These are phyloP conservation scores for Rhinatrema bivittatum DNA, from an alignment of 2,797 vertebrate genomes.

Conservation along the genomic window DNA sequence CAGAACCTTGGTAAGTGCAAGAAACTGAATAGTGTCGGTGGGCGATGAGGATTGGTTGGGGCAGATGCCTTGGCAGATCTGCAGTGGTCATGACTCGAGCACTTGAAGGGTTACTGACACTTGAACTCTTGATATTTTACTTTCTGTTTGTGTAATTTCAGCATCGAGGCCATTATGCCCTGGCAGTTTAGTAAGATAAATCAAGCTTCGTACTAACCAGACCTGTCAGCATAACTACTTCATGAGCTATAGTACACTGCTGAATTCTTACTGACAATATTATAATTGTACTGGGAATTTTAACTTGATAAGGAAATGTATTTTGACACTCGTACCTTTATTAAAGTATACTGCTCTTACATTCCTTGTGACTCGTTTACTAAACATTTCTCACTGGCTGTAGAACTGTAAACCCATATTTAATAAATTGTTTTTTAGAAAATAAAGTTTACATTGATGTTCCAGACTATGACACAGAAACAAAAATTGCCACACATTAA, in stretches of 20 bases:
- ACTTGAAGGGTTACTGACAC: conserved; percentile 63
- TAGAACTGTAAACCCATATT: conserved; percentile 32
- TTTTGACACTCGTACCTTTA: conserved; percentile 97
- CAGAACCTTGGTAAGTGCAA: neutral
- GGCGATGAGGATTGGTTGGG: conserved; percentile 9
- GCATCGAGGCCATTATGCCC: conserved; percentile 62
- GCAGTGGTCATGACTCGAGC: conserved; percentile 37
- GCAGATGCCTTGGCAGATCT: conserved; percentile 26
- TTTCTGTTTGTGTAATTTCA: conserved; percentile 50
- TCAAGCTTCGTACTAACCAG: conserved; percentile 71
- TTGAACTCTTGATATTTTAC: conserved; percentile 40
- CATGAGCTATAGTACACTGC: conserved; percentile 60
- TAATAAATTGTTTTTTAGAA: conserved; percentile 46
- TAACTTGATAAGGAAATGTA: conserved; percentile 86
- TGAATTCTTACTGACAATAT: conserved; percentile 75
- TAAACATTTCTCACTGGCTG: conserved; percentile 28
- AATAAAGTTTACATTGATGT: conserved; percentile 37
- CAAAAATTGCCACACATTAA: too few relatives aligned
- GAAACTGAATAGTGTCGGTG: conserved; percentile 6
- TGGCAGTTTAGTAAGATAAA: conserved; percentile 66
- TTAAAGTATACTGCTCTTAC: conserved; percentile 93
- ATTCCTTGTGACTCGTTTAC: conserved; percentile 41
- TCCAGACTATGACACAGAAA: conserved; percentile 22
- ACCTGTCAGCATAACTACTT: conserved; percentile 67
- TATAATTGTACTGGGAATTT: conserved; percentile 80